These are phyloP conservation scores for Monomorium pharaonis DNA, from an alignment of 1,140 invertebrate species.

Conservation along the genomic window DNA sequence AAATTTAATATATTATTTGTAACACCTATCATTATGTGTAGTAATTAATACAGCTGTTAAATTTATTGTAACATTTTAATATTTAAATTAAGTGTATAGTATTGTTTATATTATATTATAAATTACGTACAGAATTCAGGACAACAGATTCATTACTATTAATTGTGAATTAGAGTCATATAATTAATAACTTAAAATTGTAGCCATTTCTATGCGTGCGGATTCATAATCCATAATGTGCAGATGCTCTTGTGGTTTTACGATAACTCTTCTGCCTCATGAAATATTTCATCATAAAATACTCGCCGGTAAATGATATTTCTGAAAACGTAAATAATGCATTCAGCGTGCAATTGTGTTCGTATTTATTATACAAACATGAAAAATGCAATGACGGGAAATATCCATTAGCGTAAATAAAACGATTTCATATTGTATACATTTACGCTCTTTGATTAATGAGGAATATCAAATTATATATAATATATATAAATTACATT, in stretches of 20 bases:
- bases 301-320: slow-evolving; percentile 17
- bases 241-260: slow-evolving; percentile 35
- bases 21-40: neutral
- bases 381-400: slow-evolving; percentile 23
- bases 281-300: slow-evolving; percentile 59
- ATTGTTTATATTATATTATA: slow-evolving; percentile 16
- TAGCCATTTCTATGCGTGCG: slow-evolving; percentile 29
- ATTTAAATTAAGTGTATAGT: neutral
- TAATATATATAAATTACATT: slow-evolving; percentile 3
- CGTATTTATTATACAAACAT: slow-evolving; percentile 30
- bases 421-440: slow-evolving; percentile 24
- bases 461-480: slow-evolving; percentile 8
- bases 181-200: slow-evolving; percentile 68
- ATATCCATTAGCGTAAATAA: slow-evolving; percentile 24
- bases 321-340: slow-evolving; percentile 52
- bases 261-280: slow-evolving; percentile 40
- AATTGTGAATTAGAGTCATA: slow-evolving; percentile 42
- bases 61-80: neutral
- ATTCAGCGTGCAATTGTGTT: slow-evolving; percentile 6
- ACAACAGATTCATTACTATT: slow-evolving; percentile 61
- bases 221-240: slow-evolving; percentile 58
- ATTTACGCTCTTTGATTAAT: slow-evolving; percentile 5
- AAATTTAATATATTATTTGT: neutral
- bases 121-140: slow-evolving; percentile 58
- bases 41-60: neutral